Evolutionary conservation across 2,888 invertebrate species (phyloP).

Genomic region (Ptychoptera contaminata): DNA sequence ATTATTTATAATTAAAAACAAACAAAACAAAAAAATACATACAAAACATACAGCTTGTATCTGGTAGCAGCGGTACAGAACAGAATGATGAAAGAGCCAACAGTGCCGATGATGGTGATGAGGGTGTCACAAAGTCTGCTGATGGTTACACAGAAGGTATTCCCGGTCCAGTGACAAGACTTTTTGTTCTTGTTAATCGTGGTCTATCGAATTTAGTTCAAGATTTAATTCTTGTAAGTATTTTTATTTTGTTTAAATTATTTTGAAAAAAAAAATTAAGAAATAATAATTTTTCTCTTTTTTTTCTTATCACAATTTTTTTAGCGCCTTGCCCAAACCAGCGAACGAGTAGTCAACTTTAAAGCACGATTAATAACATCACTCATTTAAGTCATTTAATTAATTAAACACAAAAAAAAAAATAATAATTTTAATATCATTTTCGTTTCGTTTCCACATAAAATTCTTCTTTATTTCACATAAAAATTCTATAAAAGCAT

Average conservation of each 20-base stretch:
- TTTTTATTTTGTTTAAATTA: too few species aligned
- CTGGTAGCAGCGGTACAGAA: constrained; percentile 56
- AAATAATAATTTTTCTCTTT: constrained; percentile 6
- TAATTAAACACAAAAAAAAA: not conserved
- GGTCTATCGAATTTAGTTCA: constrained; percentile 76
- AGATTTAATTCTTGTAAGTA: constrained; percentile 67
- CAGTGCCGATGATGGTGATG: constrained; percentile 36
- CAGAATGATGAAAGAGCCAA: constrained; percentile 40
- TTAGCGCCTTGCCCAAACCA: constrained; percentile 71
- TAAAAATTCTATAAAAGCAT: too few species aligned
- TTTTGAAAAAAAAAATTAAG: constrained; percentile 4
- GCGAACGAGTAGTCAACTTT: constrained; percentile 84
- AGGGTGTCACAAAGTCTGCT: constrained; percentile 37
- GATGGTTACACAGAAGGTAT: constrained; percentile 62
- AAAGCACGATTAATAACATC: constrained; percentile 82
- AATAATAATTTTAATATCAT: not conserved
- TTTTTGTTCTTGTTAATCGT: constrained; percentile 75
- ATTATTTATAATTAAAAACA: too few species aligned
- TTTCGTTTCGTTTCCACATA: too few species aligned
- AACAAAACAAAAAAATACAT: constrained; percentile 6
- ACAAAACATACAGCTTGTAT: constrained; percentile 46
- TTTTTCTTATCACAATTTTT: constrained; percentile 17
- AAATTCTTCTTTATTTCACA: too few species aligned
- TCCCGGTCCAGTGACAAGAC: constrained; percentile 72
- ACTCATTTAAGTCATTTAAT: constrained; percentile 49